Evolutionary conservation across 2,888 invertebrate genomes (phyloP), one percentile per base, ranked within the genome.

Genomic region (Hofmannophila pseudospretella): DNA sequence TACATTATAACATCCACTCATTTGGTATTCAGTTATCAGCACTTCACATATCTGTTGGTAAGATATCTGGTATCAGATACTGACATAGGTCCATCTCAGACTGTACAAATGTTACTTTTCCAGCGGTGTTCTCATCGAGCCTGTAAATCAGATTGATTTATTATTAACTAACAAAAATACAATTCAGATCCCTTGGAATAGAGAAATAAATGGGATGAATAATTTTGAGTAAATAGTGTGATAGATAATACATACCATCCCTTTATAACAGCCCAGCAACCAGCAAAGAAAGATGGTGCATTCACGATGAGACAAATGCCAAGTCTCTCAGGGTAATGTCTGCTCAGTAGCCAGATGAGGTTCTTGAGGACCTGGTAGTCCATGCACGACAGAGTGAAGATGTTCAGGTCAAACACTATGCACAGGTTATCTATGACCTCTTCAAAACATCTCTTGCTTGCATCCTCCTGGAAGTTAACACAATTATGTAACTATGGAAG

Each of bases 351-450:
- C 93, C 93, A 93, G 45, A 94, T 93, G 22, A 94, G 78, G 66
- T 93, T 94, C 69, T 94, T 94, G 8, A 94, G 88, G 42, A 94
- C 88, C 67, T 93, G 93, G 67, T 94, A 94, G 63, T 94, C 94
- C 93, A 94, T 94, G 58, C 93, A 93, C 28, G 90, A 90, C 28
- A 93, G 75, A 39, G 92, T 92, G 62, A 94, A 94, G 49, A 89
- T 91, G 47, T 90, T 89, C 49, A 94, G 71, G 72, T 94, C 94
- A 73, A 94, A 94, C 25, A 94, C 90, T 61, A 94, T 93, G 64
- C 94, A 94, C 10, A 94, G 68, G 60, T 93, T 94, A 73, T 94
- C 94, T 10, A 92, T 88, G 2, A 94, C 92, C 69, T 93, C 93
- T 65, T 94, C 94, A 68, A 93, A 92, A 72, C 94, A 94, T 60